These are phyloP conservation scores for Pandion haliaetus DNA, from an alignment of 2,113 vertebrate genomes.

Conservation along the genomic window DNA sequence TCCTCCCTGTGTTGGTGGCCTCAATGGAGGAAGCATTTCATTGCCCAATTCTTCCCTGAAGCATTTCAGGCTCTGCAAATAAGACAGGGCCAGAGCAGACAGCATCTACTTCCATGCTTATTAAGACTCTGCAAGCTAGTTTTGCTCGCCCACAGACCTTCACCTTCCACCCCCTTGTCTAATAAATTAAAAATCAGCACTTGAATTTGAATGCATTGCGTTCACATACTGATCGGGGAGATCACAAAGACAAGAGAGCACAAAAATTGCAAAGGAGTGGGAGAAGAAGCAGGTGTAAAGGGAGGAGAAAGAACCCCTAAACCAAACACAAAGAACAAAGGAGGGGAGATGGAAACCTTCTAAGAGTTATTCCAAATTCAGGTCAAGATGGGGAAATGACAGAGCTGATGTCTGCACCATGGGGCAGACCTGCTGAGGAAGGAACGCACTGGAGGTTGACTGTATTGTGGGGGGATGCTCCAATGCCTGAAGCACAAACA, in stretches of 20 bases:
- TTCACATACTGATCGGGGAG: neutral
- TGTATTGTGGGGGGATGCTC: neutral
- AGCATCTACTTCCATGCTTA: neutral
- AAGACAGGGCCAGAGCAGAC: neutral
- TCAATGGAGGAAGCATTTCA: neutral
- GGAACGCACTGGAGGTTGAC: neutral
- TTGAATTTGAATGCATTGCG: neutral
- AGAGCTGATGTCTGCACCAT: neutral
- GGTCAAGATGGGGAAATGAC: neutral
- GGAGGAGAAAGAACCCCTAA: neutral
- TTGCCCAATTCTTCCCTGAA: conserved; percentile 11
- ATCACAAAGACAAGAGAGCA: neutral
- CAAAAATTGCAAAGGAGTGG: neutral
- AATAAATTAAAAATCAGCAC: neutral
- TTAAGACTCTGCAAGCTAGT: conserved; percentile 17
- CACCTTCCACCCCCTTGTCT: neutral
- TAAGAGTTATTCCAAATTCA: neutral
- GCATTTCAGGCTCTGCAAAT: conserved; percentile 7
- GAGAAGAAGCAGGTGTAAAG: neutral
- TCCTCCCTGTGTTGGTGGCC: neutral
- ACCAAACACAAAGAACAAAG: neutral
- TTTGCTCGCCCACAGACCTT: neutral
- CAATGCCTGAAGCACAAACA: neutral
- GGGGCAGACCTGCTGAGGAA: neutral
- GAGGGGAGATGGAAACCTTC: neutral